phyloP scores from a whole-genome alignment of 2,113 vertebrate genomes.

The Notarius quadriscutis region DNA sequence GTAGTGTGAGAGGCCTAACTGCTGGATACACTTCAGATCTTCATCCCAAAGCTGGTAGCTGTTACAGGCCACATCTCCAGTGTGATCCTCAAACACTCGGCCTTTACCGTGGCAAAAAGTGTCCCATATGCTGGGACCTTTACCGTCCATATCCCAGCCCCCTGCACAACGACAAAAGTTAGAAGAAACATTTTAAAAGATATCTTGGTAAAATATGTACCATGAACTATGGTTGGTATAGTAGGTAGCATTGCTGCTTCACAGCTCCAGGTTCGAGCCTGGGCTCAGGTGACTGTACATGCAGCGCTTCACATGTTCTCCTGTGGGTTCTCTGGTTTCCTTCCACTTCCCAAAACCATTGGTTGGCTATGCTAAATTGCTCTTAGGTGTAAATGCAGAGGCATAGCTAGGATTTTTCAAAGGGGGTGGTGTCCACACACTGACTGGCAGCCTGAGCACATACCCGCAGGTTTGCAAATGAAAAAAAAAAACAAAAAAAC shows the following conservation, averaged over 20 bases:
- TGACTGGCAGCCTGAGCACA: too few species aligned
- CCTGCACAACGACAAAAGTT: slow-evolving; percentile 64
- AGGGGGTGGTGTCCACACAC: too few species aligned
- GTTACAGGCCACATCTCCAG: slow-evolving; percentile 88
- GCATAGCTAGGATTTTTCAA: too few species aligned
- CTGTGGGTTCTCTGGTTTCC: not conserved
- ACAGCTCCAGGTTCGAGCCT: not conserved
- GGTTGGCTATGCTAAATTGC: not conserved
- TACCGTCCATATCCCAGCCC: slow-evolving; percentile 86
- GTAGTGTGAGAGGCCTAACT: slow-evolving; percentile 94
- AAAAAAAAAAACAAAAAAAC: too few species aligned
- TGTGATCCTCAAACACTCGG: slow-evolving; percentile 85
- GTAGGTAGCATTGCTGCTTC: not conserved
- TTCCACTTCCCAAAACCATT: not conserved
- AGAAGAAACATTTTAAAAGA: not conserved
- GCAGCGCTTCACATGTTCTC: not conserved
- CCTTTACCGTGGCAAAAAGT: slow-evolving; percentile 88
- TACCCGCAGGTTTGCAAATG: too few species aligned
- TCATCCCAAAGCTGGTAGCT: slow-evolving; percentile 92
- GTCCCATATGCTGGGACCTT: slow-evolving; percentile 88
- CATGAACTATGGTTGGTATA: not conserved
- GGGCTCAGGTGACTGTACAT: not conserved
- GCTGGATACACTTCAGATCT: slow-evolving; percentile 91
- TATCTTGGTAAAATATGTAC: not conserved
- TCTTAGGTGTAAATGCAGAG: not conserved